Evolutionary conservation across 2,113 vertebrate species (phyloP), one percentile per base, ranked within the genome.

Genomic region (Ursus arctos): DNA sequence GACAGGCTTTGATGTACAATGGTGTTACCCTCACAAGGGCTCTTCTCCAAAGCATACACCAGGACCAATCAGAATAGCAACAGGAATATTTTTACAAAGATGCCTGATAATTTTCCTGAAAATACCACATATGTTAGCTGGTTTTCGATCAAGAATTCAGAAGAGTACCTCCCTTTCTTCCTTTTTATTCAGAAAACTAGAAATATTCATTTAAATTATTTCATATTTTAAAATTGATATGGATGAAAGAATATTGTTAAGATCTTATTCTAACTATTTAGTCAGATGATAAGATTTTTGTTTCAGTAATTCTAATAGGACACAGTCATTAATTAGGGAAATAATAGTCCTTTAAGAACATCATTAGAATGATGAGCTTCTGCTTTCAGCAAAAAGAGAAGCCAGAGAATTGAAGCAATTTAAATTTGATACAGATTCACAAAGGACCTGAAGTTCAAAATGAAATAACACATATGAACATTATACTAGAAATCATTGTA

Each of bases 281-380:
- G 22, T 77, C 7, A 51, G 18, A 88, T 83, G 13, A 95, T 84
- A 74, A 61, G 15, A 65, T 80, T 95, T 96, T 95, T 84, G 22
- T 95, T 95, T 94, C 93, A 63, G 31, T 94, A 85, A 15, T 61
- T 88, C 63, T 89, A 57, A 85, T 53, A 96, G 51, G 72, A 61
- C n/a, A 69, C 16, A 88, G 63, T 89, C 72, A 89, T 95, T 86
- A 92, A 92, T 94, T 94, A 95, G 43, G 6, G 16, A 77, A 86
- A 90, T 94, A 65, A 80, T 21, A 74, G n/a, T 71, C 77, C 15
- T 93, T 95, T 79, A 89, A 51, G 47, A 95, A 63, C 3, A 92
- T 61, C n/a, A 55, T 88, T 69, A 92, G 63, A 91, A 61, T 63
- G 51, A 92, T 63, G 59, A 74, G 8, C 6, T 82, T 92, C 47